Base-by-base conservation (phyloP, 1,140 invertebrate species). In the Drosophila quadrilineata region DNA sequence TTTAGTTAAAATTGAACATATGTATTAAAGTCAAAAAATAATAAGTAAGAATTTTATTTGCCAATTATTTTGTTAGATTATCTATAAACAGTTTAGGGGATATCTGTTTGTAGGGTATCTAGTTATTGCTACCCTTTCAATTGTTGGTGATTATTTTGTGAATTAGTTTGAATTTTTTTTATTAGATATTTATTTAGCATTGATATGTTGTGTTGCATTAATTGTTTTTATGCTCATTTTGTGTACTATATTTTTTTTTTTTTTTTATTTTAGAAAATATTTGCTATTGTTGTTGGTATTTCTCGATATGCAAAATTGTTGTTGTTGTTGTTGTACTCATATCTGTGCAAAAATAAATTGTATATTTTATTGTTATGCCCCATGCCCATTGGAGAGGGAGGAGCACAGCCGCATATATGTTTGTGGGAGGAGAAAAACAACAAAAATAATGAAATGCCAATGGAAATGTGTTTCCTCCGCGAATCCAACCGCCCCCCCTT, bases 371-470 rank as follows among this genome's bases (percentile, higher is more conserved):
- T 35, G 45, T 19, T 50, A 21, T 52, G n/a, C n/a, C n/a, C n/a
- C n/a, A n/a, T n/a, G n/a, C n/a, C n/a, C n/a, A n/a, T n/a, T n/a
- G 16, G 31, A 6, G 31, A 14, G 3, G 6, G 12, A 35, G 31
- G 14, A 12, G 4, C 10, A 35, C 10, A 3, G 6, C 3, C 1
- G 8, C 9, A 10, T 0, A n/a, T 9, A 33, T 9, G 8, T 9
- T n/a, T n/a, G n/a, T 14, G 14, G 10, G 10, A 36, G 33, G 3
- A 36, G 17, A 19, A 57, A 45, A 16, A 64, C 45, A 63, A 65
- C 40, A 33, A 52, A 46, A 66, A 64, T 72, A 46, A 57, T 59
- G 53, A 60, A 48, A 71, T 63, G 21, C 29, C 45, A 76, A 67
- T 72, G 68, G 54, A 56, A 46, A 65, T 53, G 36, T 53, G 67